Evolutionary conservation across 2,797 vertebrate species (phyloP).

Genomic region (Pipistrellus kuhlii): DNA sequence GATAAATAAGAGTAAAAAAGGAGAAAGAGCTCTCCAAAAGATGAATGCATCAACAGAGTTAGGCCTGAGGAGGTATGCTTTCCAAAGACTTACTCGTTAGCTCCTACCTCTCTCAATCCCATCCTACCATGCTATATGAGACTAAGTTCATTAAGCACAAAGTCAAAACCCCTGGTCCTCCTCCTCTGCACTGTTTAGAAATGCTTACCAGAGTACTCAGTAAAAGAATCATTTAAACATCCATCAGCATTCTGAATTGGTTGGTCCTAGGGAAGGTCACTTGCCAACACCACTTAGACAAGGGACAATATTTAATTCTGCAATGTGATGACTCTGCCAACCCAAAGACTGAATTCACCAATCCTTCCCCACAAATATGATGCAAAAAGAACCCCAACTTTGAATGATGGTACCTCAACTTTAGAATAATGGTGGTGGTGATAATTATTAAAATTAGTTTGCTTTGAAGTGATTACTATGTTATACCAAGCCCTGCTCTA

Average conservation of each 20-base stretch:
- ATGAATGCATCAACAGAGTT: background rate
- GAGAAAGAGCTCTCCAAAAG: background rate
- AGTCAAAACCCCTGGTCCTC: background rate
- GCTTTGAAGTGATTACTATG: background rate
- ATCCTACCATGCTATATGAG: background rate
- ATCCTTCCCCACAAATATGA: background rate
- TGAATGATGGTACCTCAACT: background rate
- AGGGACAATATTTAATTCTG: background rate
- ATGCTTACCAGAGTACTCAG: background rate
- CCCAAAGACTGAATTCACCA: background rate
- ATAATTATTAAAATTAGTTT: background rate
- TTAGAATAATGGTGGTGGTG: background rate
- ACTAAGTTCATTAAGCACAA: background rate
- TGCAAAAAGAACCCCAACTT: background rate
- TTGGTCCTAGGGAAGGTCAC: background rate
- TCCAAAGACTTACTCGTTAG: background rate
- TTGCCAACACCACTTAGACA: background rate
- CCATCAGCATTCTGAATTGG: background rate
- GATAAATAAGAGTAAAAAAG: background rate
- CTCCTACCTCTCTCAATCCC: background rate
- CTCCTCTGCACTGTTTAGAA: background rate
- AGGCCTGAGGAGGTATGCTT: background rate
- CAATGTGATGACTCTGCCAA: background rate
- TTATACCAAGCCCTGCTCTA: background rate
- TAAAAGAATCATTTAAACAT: background rate